Evolutionary conservation across 2,113 vertebrate species (phyloP), one percentile per base, ranked within the genome.

Genomic region (Eulacestoma nigropectus): DNA sequence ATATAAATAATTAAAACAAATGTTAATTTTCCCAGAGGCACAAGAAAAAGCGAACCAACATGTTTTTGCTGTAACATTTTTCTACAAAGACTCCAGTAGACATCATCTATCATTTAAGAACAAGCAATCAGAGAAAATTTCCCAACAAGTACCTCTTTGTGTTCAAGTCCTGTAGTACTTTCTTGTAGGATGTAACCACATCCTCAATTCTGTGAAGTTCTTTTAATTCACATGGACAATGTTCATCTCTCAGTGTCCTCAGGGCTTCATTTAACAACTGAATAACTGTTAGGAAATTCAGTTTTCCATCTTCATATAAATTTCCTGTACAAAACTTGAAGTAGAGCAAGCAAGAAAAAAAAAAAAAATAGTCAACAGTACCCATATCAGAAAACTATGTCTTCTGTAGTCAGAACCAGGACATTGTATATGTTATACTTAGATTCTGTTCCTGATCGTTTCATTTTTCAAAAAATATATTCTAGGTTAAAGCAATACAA

Each of bases 261-360:
- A 99, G 93, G 15, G 98, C 94, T 87, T 98, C 98, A 95, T 98
- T 99, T 91, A 98, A 89, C 94, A 99, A 96, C 68, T 98, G 98
- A 95, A 99, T 89, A 93, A 99, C 75, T 55, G 97, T 97, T 95
- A 99, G 84, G 29, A 99, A 92, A 92, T 99, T 98, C 73, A 99
- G 96, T 85, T 99, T 98, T 77, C 96, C 98, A 59, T 23, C 97
- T 97, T 99, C 98, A 81, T 99, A 99, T 81, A 99, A 10, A 52
- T 98, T 98, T 88, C 98, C 98, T 6, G 95, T 96, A 84, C 91
- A 98, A 62, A 96, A 55, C 99, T 91, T 80, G 21, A 60, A 67
- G 68, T 9, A 62, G 16, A 86, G 13, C 7, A 67, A 80, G n/a
- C 2, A 85, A 86, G 26, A 21, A 44, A 53, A 63, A 62, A 46